A percentile compares a stretch with the other conserved stretches of the same genome.
Conservation (phyloP, 2,888 invertebrate genomes). For the Orthonevra nobilis region DNA sequence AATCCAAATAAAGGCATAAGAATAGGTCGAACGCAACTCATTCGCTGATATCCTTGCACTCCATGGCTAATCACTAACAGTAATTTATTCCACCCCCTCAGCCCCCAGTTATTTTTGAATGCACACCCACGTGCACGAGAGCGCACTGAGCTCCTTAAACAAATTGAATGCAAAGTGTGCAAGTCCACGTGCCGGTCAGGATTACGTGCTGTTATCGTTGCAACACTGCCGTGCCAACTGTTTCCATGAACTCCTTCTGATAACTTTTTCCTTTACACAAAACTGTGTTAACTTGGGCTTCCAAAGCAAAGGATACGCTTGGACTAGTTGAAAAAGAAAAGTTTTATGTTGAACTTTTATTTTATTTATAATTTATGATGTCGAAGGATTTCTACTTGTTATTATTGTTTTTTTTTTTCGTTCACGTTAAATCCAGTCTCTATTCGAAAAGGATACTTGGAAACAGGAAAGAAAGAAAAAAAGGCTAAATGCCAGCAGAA, state of each 20-base stretch:
- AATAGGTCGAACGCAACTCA: background rate
- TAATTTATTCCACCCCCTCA: conserved; percentile 18
- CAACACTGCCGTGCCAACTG: background rate
- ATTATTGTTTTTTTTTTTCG: too few species aligned
- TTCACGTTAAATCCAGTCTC: background rate
- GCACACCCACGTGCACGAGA: conserved; percentile 29
- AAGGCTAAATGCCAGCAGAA: background rate
- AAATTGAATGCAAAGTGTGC: conserved; percentile 41
- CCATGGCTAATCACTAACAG: conserved; percentile 1
- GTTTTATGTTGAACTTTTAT: conserved; percentile 33
- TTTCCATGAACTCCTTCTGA: too few species aligned
- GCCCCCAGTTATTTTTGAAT: background rate
- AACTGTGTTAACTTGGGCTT: too few species aligned
- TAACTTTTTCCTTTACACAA: too few species aligned
- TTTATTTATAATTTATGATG: conserved; percentile 18
- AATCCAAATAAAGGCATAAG: conserved; percentile 10
- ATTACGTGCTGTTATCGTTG: conserved; percentile 35
- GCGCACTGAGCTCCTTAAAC: too few species aligned
- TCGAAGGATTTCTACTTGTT: background rate
- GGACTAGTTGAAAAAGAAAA: conserved; percentile 11
- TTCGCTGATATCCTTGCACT: background rate
- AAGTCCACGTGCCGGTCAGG: conserved; percentile 49
- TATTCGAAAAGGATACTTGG: background rate
- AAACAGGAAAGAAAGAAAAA: background rate
- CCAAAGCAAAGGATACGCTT: background rate